Evolutionary conservation across 1,140 invertebrate genomes (phyloP), one percentile per base, ranked within the genome.

Genomic region (Pseudachorutes palmiensis): DNA sequence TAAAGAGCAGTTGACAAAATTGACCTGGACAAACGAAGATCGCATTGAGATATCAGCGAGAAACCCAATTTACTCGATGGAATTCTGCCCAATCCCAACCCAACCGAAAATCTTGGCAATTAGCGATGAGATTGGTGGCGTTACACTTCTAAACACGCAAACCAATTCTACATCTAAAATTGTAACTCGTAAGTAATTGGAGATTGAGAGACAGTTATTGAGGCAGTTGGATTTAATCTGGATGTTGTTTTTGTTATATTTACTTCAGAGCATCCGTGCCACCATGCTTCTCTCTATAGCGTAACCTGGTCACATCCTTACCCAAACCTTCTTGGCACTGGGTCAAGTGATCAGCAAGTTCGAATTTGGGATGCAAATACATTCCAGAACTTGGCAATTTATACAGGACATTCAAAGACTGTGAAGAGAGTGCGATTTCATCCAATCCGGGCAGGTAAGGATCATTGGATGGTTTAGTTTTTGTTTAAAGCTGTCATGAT

Each of bases 51-150:
- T 62, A 22, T 22, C 33, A n/a, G 3, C 12, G 14, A 12, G 16
- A 33, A 45, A 62, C 30, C 61, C 61, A 41, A 63, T 63, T 45
- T 63, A 63, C 29, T 24, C 32, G 2, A 36, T 63, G 36, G 61
- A 63, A n/a, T 63, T 63, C 26, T 32, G 61, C 36, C 41, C 61
- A 41, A 48, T 31, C 12, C 14, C 26, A 24, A 63, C n/a, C 26
- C 30, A 32, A 29, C 33, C 33, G 16, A 63, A 48, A 31, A 48
- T 63, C 14, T 9, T 63, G 5, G 61, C 61, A 22, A 36, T 26
- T 16, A 32, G 30, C 12, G 32, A 63, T 28, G 61, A 63, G 26
- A 26, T 32, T 5, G 61, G 61, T n/a, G 30, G n/a, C 2, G 30
- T 63, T 19, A 45, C 61, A 2, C 41, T 63, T 5, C 12, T 63